Percentiles rank a stretch among this genome's conserved stretches.
Evolutionary conservation across 2,888 invertebrate species (phyloP).

Genomic region (Melanotus villosus): DNA sequence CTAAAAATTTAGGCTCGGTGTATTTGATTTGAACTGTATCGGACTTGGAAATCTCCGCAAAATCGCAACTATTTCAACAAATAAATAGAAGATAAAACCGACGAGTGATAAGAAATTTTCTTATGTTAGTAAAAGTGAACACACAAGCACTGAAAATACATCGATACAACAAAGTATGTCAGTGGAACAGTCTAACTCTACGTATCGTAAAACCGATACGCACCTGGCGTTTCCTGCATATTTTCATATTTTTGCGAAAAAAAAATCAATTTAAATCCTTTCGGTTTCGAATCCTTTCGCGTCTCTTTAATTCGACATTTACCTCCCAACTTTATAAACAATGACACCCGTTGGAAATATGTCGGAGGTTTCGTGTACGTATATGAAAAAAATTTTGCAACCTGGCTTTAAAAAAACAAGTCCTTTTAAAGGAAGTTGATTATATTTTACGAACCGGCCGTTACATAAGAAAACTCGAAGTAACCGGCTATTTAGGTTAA

Average conservation of each 20-base stretch:
- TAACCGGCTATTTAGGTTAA: conserved; percentile 63
- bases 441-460: conserved; percentile 59
- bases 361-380: not conserved
- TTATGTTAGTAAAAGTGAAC: conserved; percentile 34
- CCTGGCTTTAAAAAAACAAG: conserved; percentile 51
- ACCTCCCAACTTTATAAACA: not conserved
- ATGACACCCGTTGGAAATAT: not conserved
- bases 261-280: too few species aligned
- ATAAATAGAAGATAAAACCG: conserved; percentile 7
- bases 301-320: not conserved
- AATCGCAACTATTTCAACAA: too few species aligned
- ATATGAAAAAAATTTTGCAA: conserved; percentile 27
- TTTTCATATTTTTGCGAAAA: too few species aligned
- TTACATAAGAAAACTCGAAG: conserved; percentile 61
- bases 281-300: too few species aligned
- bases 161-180: conserved; percentile 44
- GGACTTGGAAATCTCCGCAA: too few species aligned
- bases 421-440: conserved; percentile 64
- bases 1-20: too few species aligned
- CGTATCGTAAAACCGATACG: conserved; percentile 21
- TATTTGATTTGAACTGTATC: too few species aligned
- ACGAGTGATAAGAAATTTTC: conserved; percentile 11
- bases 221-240: conserved; percentile 28
- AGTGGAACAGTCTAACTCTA: conserved; percentile 36
- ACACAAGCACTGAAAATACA: conserved; percentile 15